These are phyloP conservation scores for Caenorhabditis japonica DNA, from an alignment of 2,888 invertebrate genomes.

Conservation along the genomic window DNA sequence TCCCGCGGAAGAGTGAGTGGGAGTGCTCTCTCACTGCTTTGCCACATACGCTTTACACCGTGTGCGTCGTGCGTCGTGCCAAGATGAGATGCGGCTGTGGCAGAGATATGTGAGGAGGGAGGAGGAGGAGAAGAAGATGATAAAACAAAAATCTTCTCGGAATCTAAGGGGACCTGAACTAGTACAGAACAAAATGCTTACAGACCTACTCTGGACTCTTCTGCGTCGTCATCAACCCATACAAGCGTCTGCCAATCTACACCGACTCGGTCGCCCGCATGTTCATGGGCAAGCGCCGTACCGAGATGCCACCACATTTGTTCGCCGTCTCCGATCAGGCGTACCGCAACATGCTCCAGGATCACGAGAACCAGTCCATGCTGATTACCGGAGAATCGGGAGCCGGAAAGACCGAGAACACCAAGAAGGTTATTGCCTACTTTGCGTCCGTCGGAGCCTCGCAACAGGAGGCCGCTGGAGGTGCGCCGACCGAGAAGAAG, in stretches of 20 bases:
- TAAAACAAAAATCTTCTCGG: neutral
- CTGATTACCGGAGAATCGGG: constrained; percentile 87
- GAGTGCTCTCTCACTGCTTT: too few species aligned
- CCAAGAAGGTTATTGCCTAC: constrained; percentile 99
- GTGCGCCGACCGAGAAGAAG: constrained; percentile 84
- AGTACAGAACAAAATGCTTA: constrained; percentile 37
- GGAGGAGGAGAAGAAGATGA: constrained; percentile 1
- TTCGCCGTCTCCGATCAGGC: constrained; percentile 98
- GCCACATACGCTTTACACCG: constrained; percentile 13
- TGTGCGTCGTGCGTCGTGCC: too few species aligned
- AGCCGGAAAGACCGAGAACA: constrained; percentile 99
- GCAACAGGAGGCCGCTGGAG: constrained; percentile 65
- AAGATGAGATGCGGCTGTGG: neutral
- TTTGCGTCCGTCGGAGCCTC: constrained; percentile 85
- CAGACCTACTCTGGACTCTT: constrained; percentile 77
- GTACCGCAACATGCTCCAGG: constrained; percentile 85
- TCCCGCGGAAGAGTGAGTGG: constrained; percentile 49
- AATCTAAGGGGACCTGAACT: too few species aligned
- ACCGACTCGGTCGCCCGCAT: constrained; percentile 79
- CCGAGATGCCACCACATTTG: constrained; percentile 99
- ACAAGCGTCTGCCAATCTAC: constrained; percentile 77
- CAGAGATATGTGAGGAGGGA: constrained; percentile 8
- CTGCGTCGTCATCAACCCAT: constrained; percentile 77
- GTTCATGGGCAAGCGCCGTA: constrained; percentile 99
- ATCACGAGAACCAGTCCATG: constrained; percentile 77